These are phyloP conservation scores for Eudyptes chrysolophus DNA, from an alignment of 2,113 vertebrate species.

Conservation along the genomic window DNA sequence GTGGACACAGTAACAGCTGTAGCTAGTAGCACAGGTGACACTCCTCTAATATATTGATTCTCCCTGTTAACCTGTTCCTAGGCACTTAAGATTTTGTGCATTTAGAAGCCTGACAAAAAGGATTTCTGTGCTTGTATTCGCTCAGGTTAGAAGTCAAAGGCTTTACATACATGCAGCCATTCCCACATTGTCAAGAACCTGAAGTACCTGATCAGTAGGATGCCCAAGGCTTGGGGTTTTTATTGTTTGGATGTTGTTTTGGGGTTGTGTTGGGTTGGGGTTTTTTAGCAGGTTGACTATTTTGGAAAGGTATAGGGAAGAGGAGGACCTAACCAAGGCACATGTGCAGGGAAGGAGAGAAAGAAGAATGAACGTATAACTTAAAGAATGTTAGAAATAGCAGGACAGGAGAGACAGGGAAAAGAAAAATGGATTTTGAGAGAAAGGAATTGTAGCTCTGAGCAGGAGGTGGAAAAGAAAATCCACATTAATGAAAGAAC, in stretches of 20 bases:
- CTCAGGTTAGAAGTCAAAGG: not conserved
- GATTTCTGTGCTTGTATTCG: not conserved
- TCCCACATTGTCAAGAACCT: not conserved
- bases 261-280: too few species aligned
- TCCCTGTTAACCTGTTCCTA: conserved; percentile 25
- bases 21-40: conserved; percentile 48
- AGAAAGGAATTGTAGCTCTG: not conserved
- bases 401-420: not conserved
- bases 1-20: conserved; percentile 49
- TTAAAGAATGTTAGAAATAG: not conserved
- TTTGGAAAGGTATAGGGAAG: not conserved
- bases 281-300: not conserved
- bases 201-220: not conserved
- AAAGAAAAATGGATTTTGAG: not conserved
- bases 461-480: not conserved
- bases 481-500: not conserved
- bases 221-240: not conserved
- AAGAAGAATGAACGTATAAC: not conserved
- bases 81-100: not conserved
- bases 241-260: not conserved
- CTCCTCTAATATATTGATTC: conserved; percentile 9
- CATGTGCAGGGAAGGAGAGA: not conserved
- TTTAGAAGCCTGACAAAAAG: not conserved
- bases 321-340: not conserved
- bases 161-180: not conserved